These are phyloP conservation scores for Lathamus discolor DNA, from an alignment of 2,113 vertebrate genomes.

Conservation along the genomic window DNA sequence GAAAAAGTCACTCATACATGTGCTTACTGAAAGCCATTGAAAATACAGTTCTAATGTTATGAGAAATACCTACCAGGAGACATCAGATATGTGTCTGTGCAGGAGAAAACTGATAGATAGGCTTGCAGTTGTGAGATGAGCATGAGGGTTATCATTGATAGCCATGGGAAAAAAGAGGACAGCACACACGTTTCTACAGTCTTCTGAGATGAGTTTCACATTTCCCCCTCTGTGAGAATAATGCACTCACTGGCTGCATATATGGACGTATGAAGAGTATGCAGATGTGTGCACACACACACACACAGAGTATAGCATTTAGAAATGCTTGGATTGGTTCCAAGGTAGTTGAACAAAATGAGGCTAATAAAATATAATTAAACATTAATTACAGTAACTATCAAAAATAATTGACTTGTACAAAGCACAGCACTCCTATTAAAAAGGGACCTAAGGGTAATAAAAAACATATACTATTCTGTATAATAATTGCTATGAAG, in stretches of 20 bases:
- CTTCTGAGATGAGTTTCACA: neutral
- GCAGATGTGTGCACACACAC: slow-evolving; percentile 34
- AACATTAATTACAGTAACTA: slow-evolving; percentile 79
- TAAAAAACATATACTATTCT: slow-evolving; percentile 72
- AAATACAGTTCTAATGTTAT: neutral
- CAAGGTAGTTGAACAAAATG: slow-evolving; percentile 69
- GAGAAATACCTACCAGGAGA: neutral
- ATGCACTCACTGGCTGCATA: neutral
- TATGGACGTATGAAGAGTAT: neutral
- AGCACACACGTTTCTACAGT: neutral
- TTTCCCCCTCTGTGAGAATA: slow-evolving; percentile 30
- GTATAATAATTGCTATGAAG: slow-evolving; percentile 70
- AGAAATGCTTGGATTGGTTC: slow-evolving; percentile 58
- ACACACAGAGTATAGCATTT: slow-evolving; percentile 44
- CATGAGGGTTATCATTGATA: neutral
- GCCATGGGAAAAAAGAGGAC: slow-evolving; percentile 37
- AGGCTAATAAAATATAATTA: slow-evolving; percentile 78
- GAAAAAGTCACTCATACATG: neutral
- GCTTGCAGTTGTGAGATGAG: slow-evolving; percentile 1
- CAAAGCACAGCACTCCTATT: slow-evolving; percentile 73
- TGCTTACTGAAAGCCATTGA: neutral
- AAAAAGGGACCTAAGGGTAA: slow-evolving; percentile 70
- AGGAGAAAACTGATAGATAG: neutral
- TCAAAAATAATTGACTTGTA: slow-evolving; percentile 79
- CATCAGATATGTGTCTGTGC: neutral